Percentiles rank a stretch among this genome's conserved stretches.
phyloP scores from a whole-genome alignment of 1,140 invertebrate genomes.

The Drosophila sturtevanti region DNA sequence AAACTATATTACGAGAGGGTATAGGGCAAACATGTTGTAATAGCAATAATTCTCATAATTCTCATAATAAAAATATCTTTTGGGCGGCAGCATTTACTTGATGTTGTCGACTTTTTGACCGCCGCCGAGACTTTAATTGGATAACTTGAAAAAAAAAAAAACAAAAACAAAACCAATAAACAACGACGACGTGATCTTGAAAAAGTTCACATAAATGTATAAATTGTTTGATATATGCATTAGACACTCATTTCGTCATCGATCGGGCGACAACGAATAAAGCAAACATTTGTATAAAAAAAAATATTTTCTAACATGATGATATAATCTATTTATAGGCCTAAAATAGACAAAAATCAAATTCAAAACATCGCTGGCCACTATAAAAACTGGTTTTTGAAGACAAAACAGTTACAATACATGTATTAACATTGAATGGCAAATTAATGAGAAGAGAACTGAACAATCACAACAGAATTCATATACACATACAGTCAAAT shows the following conservation, averaged over 20 bases:
- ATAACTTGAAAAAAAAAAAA: constrained; percentile 61
- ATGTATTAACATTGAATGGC: constrained; percentile 54
- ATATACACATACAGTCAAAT: constrained; percentile 13
- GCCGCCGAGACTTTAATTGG: constrained; percentile 60
- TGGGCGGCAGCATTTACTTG: constrained; percentile 22
- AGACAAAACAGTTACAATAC: constrained; percentile 65
- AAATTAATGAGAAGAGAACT: constrained; percentile 25
- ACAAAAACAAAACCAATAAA: constrained; percentile 25
- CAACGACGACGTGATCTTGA: constrained; percentile 49
- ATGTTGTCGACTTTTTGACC: constrained; percentile 20
- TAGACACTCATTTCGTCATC: constrained; percentile 50
- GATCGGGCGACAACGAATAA: constrained; percentile 30
- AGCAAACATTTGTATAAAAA: constrained; percentile 23
- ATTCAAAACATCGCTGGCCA: background rate
- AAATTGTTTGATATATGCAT: constrained; percentile 60
- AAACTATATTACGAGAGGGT: constrained; percentile 24
- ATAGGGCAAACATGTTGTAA: constrained; percentile 41
- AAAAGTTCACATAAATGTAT: constrained; percentile 56
- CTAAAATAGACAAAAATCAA: background rate
- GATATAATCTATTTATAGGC: constrained; percentile 55
- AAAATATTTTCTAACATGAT: constrained; percentile 35
- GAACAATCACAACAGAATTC: constrained; percentile 41
- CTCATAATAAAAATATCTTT: too few relatives aligned
- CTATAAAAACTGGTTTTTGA: constrained; percentile 51
- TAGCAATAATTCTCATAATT: constrained; percentile 39